Conservation (phyloP, 2,797 vertebrate genomes). For the Steatocranus sp. region DNA sequence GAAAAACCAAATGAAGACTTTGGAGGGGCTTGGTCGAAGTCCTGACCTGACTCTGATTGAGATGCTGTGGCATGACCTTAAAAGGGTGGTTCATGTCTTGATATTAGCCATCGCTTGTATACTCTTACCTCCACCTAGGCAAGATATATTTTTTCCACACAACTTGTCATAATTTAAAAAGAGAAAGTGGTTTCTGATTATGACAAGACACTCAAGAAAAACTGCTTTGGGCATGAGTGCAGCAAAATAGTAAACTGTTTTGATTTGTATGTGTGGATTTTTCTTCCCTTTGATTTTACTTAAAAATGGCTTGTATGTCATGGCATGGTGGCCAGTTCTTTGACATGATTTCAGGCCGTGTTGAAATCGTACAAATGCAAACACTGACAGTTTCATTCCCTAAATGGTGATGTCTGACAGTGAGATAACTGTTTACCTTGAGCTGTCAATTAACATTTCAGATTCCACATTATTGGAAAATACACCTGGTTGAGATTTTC, state of each 20-base stretch:
- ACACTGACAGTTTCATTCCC: accelerated
- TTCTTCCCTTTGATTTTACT: not conserved
- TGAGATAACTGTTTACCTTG: not conserved
- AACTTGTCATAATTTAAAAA: not conserved
- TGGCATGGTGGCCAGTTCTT: not conserved
- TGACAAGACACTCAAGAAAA: not conserved
- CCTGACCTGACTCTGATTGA: accelerated
- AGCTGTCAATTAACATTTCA: not conserved
- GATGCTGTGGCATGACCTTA: not conserved
- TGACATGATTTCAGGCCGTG: not conserved
- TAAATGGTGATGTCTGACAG: not conserved
- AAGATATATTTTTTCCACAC: not conserved
- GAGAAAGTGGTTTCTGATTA: not conserved
- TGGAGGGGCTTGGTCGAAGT: not conserved
- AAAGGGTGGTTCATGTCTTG: accelerated
- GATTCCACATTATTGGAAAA: not conserved
- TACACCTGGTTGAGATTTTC: not conserved
- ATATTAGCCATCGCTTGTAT: not conserved
- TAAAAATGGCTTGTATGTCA: not conserved
- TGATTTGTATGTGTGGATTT: not conserved
- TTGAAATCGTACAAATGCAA: not conserved
- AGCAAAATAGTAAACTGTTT: not conserved
- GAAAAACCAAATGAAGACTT: not conserved
- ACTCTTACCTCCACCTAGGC: not conserved
- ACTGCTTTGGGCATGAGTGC: not conserved